Base-by-base conservation (phyloP, 1,140 invertebrate species). In the Philaenus spumarius region DNA sequence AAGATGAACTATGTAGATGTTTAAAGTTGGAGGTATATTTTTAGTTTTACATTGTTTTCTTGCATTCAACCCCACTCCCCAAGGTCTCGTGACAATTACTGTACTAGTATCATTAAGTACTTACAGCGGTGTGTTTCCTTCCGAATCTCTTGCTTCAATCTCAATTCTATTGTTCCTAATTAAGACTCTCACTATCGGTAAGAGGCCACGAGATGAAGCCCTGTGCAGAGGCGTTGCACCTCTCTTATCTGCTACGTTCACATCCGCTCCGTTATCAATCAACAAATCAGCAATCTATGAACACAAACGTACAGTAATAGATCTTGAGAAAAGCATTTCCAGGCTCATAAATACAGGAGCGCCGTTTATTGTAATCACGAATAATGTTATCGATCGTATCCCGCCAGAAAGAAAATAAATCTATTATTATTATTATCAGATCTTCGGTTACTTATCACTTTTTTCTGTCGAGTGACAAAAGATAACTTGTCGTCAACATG, bases 201-300 rank as follows among this genome's bases (percentile, higher is more conserved):
- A 74, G 70, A 88, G 83, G 45, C 89, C 89, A 72, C 89, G 85
- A n/a, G 86, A 87, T 11, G 89, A 85, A 19, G 89, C 87, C 69
- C 90, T 76, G 66, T 95, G 92, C 11, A 94, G 70, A n/a, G 92
- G 87, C 30, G 89, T 93, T 7, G 87, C 87, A 43, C 83, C 82
- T 59, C 84, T 73, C 48, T 81, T 77, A 72, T 95, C 91, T 30
- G 70, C 69, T 39, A 85, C 80, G 73, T 93, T 90, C 1, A 89
- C 72, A 72, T 91, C 78, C 1, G 85, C 89, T 55, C 80, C 80
- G 66, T 82, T 78, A 35, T 84, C 75, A n/a, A 95, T 63, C 15
- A 95, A 74, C 61, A 79, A 75, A 65, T 80, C 77, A 43, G 80
- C 82, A 68, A 89, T 82, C 76, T 84, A 59, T 6, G 57, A 40